phyloP scores from a whole-genome alignment of 2,888 invertebrate species.

The Drosophila robusta region DNA sequence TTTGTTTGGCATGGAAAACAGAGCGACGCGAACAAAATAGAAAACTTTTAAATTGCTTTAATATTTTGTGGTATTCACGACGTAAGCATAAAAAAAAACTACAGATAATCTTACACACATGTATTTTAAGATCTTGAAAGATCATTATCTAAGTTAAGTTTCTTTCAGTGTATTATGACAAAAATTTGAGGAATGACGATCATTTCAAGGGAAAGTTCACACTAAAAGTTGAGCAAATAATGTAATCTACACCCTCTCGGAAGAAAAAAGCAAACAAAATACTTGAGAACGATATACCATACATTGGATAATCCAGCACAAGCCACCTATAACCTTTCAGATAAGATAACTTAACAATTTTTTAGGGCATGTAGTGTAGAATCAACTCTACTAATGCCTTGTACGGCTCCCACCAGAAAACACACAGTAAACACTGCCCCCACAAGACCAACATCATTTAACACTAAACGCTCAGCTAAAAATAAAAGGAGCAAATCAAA shows the following conservation, averaged over 20 bases:
- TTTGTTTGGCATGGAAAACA: no score
- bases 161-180: neutral
- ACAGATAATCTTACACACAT: no score
- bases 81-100: no score
- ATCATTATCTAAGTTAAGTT: no score
- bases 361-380: neutral
- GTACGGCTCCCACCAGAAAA: neutral
- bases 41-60: no score
- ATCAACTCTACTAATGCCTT: neutral
- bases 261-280: neutral
- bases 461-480: slow-evolving; percentile 56
- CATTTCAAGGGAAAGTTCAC: neutral
- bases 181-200: neutral
- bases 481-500: slow-evolving; percentile 75
- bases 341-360: slow-evolving; percentile 7
- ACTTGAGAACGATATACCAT: neutral
- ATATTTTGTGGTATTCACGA: no score
- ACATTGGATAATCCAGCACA: slow-evolving; percentile 4
- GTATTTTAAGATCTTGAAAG: no score
- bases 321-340: slow-evolving; percentile 10
- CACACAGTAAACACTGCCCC: slow-evolving; percentile 24
- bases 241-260: neutral
- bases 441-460: slow-evolving; percentile 38
- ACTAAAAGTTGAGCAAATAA: neutral
- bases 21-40: no score